A percentile compares a stretch with the other conserved stretches of the same genome.
Conservation (phyloP, 1,140 invertebrate species). For the Globodera rostochiensis region DNA sequence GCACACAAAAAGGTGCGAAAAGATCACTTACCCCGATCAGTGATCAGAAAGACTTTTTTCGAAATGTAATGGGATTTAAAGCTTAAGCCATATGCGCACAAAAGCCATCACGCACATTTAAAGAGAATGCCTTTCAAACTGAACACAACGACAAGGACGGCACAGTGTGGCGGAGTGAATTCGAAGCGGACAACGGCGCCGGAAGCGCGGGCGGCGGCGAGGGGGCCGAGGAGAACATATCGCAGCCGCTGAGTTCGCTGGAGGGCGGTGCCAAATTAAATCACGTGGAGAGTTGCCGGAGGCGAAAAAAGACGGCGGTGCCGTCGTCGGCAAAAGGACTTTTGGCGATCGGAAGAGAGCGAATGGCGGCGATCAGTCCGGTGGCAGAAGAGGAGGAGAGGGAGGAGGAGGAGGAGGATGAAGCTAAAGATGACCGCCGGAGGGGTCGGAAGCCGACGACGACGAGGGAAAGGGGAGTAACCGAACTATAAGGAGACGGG, state of each 20-base stretch:
- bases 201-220: not conserved
- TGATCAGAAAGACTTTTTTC: not conserved
- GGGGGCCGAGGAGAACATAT: not conserved
- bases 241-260: not conserved
- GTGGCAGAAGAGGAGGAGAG: constrained; percentile 22
- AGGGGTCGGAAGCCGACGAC: not conserved
- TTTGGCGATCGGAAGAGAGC: not conserved
- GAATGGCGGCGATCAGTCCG: constrained; percentile 27
- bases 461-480: no score
- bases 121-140: not conserved
- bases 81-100: no score
- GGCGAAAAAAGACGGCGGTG: not conserved
- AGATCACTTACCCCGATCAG: not conserved
- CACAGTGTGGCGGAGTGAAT: not conserved
- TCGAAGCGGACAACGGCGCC: not conserved
- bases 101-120: not conserved
- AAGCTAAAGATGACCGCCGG: not conserved
- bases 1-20: not conserved
- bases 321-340: constrained; percentile 1
- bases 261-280: constrained; percentile 7
- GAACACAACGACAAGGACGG: not conserved
- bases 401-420: constrained; percentile 8
- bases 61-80: no score
- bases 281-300: constrained; percentile 2
- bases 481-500: no score